A percentile compares a stretch with the other conserved stretches of the same genome.
Conservation (phyloP, 2,113 vertebrate genomes). For the Eidolon helvum region DNA sequence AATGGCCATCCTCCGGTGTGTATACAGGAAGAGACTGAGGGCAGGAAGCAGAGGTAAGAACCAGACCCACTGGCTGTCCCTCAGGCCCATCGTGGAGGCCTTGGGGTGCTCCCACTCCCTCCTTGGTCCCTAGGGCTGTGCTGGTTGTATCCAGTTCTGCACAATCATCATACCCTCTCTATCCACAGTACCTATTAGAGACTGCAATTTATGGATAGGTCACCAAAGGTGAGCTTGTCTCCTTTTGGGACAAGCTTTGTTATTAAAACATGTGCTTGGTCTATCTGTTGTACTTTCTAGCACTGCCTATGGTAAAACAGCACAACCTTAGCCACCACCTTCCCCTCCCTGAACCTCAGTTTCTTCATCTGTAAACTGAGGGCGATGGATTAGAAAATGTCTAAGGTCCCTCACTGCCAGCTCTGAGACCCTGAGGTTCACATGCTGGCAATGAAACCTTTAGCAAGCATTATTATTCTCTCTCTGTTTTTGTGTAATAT, state of each 20-base stretch:
- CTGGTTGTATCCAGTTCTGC: neutral
- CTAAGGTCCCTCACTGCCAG: neutral
- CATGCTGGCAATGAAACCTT: neutral
- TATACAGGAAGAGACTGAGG: constrained; percentile 91
- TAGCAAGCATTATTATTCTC: neutral
- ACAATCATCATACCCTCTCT: neutral
- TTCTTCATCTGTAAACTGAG: neutral
- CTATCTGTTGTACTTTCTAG: neutral
- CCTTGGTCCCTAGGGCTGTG: neutral
- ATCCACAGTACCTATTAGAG: neutral
- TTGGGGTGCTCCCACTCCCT: neutral
- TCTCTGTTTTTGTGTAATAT: neutral
- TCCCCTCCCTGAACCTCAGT: neutral
- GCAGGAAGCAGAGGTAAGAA: constrained; percentile 28
- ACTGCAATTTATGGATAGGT: neutral
- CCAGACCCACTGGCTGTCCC: neutral
- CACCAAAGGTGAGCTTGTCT: neutral
- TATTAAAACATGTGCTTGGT: neutral
- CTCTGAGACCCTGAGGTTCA: neutral
- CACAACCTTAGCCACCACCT: neutral
- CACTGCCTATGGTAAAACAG: neutral
- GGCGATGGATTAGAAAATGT: neutral
- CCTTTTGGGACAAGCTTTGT: neutral
- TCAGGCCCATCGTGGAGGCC: neutral
- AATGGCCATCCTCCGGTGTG: constrained; percentile 94